A percentile compares a stretch with the other conserved stretches of the same genome.
These are phyloP conservation scores for Nerophis lumbriciformis DNA, from an alignment of 2,113 vertebrate genomes.

Conservation along the genomic window DNA sequence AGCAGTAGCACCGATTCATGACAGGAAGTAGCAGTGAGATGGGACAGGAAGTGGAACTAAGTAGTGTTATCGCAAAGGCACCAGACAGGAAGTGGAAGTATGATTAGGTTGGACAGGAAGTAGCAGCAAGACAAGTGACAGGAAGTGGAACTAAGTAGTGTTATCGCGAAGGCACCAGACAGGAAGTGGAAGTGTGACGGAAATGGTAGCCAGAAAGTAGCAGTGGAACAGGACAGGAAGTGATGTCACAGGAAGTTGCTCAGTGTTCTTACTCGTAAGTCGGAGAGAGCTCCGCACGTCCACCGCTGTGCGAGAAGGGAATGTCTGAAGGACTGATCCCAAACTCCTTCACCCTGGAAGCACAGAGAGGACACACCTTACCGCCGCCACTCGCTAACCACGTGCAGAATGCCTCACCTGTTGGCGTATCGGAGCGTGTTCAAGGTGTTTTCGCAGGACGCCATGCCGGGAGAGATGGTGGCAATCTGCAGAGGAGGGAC, in stretches of 20 bases:
- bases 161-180: neutral
- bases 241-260: constrained; percentile 23
- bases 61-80: neutral
- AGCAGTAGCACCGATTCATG: neutral
- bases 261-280: constrained; percentile 89
- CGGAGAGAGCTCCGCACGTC: constrained; percentile 91
- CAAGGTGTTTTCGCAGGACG: constrained; percentile 97
- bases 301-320: constrained; percentile 92
- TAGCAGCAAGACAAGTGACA: neutral
- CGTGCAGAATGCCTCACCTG: constrained; percentile 71
- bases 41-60: neutral
- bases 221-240: constrained; percentile 26
- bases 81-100: neutral
- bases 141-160: neutral
- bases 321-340: constrained; percentile 98
- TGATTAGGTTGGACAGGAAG: neutral
- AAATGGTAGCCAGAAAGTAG: constrained; percentile 26
- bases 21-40: neutral
- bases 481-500: constrained; percentile 78
- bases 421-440: constrained; percentile 98
- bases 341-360: constrained; percentile 97
- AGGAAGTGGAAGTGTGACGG: neutral
- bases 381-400: too few relatives aligned
- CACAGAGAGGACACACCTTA: constrained; percentile 36
- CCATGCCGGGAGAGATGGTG: constrained; percentile 97